A percentile compares a stretch with the other conserved stretches of the same genome.
Conservation (phyloP, 2,797 vertebrate species). For the Xenopus petersii region DNA sequence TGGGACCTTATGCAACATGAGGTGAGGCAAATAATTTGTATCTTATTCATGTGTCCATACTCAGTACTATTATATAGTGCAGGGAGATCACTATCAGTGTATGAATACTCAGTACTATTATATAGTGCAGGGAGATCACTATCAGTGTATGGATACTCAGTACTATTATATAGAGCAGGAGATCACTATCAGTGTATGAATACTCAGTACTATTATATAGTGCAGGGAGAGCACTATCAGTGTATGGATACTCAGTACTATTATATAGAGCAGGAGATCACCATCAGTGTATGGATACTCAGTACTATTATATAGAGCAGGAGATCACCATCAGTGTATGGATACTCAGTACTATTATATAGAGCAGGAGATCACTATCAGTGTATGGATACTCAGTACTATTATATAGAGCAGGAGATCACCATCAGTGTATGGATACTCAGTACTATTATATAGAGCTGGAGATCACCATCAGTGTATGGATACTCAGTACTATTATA, state of each 20-base stretch:
- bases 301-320: background rate
- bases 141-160: background rate
- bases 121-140: background rate
- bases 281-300: background rate
- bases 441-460: too few relatives aligned
- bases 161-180: background rate
- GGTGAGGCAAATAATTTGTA: background rate
- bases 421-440: too few relatives aligned
- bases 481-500: too few relatives aligned
- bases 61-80: background rate
- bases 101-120: background rate
- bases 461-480: too few relatives aligned
- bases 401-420: too few relatives aligned
- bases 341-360: too few relatives aligned
- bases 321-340: too few relatives aligned
- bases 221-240: background rate
- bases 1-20: background rate
- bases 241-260: background rate
- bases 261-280: background rate
- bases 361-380: too few relatives aligned
- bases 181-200: background rate
- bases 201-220: background rate
- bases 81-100: background rate
- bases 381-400: too few relatives aligned
- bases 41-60: background rate